These are phyloP conservation scores for Hydropsyche tenuis DNA, from an alignment of 1,140 invertebrate species.

Conservation along the genomic window DNA sequence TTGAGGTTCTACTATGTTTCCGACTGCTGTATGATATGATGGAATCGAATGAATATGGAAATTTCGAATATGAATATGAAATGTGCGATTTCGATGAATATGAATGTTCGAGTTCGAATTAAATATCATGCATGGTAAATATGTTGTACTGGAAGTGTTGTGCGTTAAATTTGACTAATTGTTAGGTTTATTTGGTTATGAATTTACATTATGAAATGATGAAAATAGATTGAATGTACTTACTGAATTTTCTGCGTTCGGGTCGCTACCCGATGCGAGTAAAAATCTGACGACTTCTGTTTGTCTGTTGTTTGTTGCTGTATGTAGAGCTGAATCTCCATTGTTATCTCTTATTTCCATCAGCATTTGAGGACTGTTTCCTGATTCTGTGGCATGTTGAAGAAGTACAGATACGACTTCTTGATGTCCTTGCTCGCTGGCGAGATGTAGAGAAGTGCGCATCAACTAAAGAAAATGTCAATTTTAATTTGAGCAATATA, in stretches of 20 bases:
- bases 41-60: no score
- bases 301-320: conserved; percentile 81
- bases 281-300: conserved; percentile 75
- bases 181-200: no score
- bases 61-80: no score
- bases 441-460: conserved; percentile 73
- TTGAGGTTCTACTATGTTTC: no score
- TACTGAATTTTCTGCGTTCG: conserved; percentile 66
- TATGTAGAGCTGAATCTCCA: conserved; percentile 81
- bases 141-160: no score
- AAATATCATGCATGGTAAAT: no score
- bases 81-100: no score
- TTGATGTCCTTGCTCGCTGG: conserved; percentile 75
- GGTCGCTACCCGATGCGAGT: conserved; percentile 65
- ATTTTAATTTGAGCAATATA: conserved; percentile 56
- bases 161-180: no score
- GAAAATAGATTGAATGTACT: conserved; percentile 47
- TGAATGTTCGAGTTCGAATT: no score
- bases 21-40: no score
- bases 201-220: no score
- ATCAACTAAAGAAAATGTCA: conserved; percentile 53
- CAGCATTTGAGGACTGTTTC: conserved; percentile 66
- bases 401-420: conserved; percentile 52
- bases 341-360: conserved; percentile 72
- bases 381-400: conserved; percentile 65